Percentiles rank a stretch among this genome's conserved stretches.
Evolutionary conservation across 2,888 invertebrate genomes (phyloP).

Genomic region (Polydrusus pterygomalis): DNA sequence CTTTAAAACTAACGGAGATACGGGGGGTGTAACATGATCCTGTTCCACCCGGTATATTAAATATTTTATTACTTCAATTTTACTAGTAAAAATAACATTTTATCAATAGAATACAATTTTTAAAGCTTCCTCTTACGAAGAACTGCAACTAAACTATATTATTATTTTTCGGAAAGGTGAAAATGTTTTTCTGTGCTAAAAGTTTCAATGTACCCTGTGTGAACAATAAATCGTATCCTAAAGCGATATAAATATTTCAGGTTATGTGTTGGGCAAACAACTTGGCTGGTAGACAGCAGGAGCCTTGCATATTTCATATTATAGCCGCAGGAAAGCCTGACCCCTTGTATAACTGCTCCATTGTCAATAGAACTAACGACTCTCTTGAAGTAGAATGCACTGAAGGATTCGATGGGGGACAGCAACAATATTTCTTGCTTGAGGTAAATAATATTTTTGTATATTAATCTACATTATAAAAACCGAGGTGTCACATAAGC

Average conservation of each 20-base stretch:
- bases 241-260: slow-evolving; percentile 62
- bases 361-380: slow-evolving; percentile 85
- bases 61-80: too few species aligned
- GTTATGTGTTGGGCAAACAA: slow-evolving; percentile 85
- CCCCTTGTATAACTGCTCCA: slow-evolving; percentile 84
- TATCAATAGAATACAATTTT: too few species aligned
- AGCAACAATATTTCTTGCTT: slow-evolving; percentile 82
- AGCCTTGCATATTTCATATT: slow-evolving; percentile 84
- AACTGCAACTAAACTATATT: too few species aligned
- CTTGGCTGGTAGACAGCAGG: slow-evolving; percentile 80
- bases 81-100: too few species aligned
- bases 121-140: too few species aligned
- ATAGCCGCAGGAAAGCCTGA: slow-evolving; percentile 87
- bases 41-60: too few species aligned
- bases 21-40: too few species aligned
- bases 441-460: slow-evolving; percentile 79
- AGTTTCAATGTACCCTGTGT: neutral
- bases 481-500: too few species aligned
- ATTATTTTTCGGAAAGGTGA: neutral
- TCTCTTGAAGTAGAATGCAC: slow-evolving; percentile 84
- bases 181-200: neutral
- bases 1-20: too few species aligned
- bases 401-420: slow-evolving; percentile 86
- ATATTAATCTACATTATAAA: too few species aligned
- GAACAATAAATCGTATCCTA: slow-evolving; percentile 46